Conservation (phyloP, 2,797 vertebrate genomes). For the Tangara arthus region DNA sequence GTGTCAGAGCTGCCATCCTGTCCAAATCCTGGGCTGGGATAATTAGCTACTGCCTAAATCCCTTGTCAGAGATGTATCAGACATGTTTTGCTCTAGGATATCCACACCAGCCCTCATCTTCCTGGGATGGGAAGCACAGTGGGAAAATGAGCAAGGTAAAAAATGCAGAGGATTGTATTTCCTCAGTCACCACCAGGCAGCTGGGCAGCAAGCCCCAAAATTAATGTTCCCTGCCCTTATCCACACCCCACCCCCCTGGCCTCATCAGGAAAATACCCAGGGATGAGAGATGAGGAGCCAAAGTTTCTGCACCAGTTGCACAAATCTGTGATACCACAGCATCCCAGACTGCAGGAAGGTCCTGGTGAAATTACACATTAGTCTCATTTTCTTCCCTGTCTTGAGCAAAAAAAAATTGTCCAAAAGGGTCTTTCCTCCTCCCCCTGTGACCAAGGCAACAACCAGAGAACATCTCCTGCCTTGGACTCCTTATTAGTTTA, state of each 20-base stretch:
- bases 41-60: background rate
- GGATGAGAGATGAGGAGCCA: background rate
- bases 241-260: background rate
- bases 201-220: background rate
- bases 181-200: background rate
- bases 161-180: background rate
- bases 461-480: background rate
- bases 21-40: background rate
- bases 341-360: background rate
- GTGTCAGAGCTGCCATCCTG: background rate
- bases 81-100: background rate
- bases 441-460: slow-evolving; percentile 25
- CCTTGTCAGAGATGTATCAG: background rate
- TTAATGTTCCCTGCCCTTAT: background rate
- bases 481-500: slow-evolving; percentile 66
- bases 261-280: background rate
- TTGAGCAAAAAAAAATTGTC: background rate
- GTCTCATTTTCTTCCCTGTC: background rate
- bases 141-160: background rate
- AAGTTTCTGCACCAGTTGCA: background rate
- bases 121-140: background rate
- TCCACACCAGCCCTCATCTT: background rate
- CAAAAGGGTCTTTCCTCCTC: background rate
- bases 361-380: background rate
- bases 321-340: background rate